Evolutionary conservation across 2,113 vertebrate genomes (phyloP).

Genomic region (Antechinus stuartii): DNA sequence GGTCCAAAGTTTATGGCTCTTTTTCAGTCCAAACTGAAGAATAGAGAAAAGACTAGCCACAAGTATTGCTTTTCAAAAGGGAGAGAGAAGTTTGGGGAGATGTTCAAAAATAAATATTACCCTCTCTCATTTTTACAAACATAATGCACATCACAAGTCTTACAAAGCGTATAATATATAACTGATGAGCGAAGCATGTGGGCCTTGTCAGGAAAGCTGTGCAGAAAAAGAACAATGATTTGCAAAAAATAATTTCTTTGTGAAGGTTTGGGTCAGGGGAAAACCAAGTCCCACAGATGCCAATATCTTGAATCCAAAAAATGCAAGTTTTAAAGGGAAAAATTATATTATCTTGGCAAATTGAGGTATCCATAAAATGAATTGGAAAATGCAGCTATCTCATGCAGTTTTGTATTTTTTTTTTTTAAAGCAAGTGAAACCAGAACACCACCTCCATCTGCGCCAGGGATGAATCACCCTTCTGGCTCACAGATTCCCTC

Average conservation of each 20-base stretch:
- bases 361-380: conserved; percentile 11
- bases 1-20: neutral
- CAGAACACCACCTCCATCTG: neutral
- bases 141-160: accelerated
- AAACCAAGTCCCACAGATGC: neutral
- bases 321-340: neutral
- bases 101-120: neutral
- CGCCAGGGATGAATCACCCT: conserved; percentile 63
- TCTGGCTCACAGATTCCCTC: conserved; percentile 63
- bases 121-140: neutral
- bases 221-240: neutral
- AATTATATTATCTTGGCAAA: conserved; percentile 36
- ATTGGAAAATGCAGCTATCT: conserved; percentile 34
- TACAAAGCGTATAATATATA: accelerated
- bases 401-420: conserved; percentile 1
- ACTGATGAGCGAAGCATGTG: neutral
- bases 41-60: neutral
- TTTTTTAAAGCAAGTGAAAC: neutral
- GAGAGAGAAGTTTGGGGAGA: neutral
- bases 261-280: neutral
- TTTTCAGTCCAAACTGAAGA: neutral
- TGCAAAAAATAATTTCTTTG: conserved; percentile 32
- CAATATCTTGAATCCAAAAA: neutral
- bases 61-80: neutral
- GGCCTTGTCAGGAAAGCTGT: neutral